phyloP scores from a whole-genome alignment of 1,140 invertebrate species.

The Anastrepha ludens region DNA sequence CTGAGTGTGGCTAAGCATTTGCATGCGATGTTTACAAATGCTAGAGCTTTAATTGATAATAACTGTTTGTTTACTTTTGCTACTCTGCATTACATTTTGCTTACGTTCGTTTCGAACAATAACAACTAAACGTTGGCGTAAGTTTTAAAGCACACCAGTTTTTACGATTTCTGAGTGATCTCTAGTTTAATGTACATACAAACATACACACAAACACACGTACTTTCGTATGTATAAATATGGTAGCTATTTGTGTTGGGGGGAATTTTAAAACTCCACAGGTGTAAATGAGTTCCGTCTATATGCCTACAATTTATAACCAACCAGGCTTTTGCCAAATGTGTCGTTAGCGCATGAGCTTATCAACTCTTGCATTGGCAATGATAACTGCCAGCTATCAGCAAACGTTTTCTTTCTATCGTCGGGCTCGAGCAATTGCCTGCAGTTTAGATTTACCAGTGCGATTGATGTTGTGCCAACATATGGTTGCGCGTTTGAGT shows the following conservation, averaged over 20 bases:
- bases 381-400: background rate
- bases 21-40: background rate
- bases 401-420: background rate
- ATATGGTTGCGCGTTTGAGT: background rate
- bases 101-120: background rate
- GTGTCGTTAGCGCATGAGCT: background rate
- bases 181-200: background rate
- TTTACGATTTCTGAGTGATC: background rate
- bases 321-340: background rate
- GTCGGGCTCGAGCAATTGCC: background rate
- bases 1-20: background rate
- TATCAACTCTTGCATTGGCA: slow-evolving; percentile 8
- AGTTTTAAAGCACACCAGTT: background rate
- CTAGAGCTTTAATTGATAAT: slow-evolving; percentile 20
- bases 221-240: too few relatives aligned
- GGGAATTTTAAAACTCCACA: background rate
- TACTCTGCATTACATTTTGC: background rate
- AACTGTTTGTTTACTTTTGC: background rate
- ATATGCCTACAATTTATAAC: background rate
- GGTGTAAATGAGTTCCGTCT: background rate
- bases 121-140: too few relatives aligned
- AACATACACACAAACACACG: too few relatives aligned
- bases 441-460: background rate
- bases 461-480: background rate
- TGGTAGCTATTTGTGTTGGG: too few relatives aligned